Base-by-base conservation (phyloP, 2,888 invertebrate species). In the Caenorhabditis doughertyi region DNA sequence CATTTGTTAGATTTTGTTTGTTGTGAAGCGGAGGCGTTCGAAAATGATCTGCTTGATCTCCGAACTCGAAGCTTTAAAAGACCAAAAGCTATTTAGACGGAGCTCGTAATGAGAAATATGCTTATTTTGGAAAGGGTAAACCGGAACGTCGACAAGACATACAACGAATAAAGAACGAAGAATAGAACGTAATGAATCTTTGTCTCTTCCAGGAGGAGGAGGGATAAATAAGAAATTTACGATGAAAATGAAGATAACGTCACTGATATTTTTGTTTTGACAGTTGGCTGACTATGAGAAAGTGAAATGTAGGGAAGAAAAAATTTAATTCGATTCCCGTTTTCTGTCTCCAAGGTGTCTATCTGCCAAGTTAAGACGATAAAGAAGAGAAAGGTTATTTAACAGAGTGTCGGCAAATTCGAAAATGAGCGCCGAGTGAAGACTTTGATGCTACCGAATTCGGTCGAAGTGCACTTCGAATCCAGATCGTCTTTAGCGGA, bases 231-330 rank as follows among this genome's bases (percentile, higher is more conserved):
- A 67, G 32, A 65, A 65, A 74, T 65, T 65, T 58, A 67, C n/a
- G 74, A 76, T 76, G 58, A 51, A 51, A 67, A 67, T 51, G 67
- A 53, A 49, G 68, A 76, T 76, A 67, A 68, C 68, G 76, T 60
- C 76, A 29, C 60, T 51, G 68, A 68, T 67, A 67, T 74, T 74
- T 74, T 67, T 74, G 74, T 74, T 74, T 74, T 74, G 74, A 67
- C 74, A 74, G 27, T 39, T 64, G 64, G 29, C 60, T 18, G 55
- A 21, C 7, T 35, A 35, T 35, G 5, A 5, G 29, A 55, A 25
- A 25, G 35, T 32, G 18, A 29, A 74, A 67, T 67, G 23, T 47
- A 49, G 55, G 74, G 35, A n/a, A 4, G 18, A 55, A 67, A 65
- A 39, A 29, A 44, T 64, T 64, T 18, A 18, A 47, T 47, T 72